Evolutionary conservation across 2,113 vertebrate genomes (phyloP), one percentile per base, ranked within the genome.

Genomic region (Jacana jacana): DNA sequence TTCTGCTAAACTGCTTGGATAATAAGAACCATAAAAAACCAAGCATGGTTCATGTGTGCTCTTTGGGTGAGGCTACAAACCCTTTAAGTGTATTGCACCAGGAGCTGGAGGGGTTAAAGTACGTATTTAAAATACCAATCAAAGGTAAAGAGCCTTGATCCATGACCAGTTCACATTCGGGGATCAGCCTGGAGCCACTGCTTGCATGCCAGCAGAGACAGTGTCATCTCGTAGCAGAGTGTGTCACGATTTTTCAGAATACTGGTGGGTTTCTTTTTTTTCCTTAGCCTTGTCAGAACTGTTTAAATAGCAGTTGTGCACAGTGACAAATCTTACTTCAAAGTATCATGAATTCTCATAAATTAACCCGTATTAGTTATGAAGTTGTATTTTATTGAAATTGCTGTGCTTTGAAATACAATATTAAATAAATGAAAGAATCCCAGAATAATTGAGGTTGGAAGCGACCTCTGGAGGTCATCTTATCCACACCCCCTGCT

Each of bases 141-240:
- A 70, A 77, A 93, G 89, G 64, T 88, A 70, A 88, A 80, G 60
- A 93, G 55, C 80, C 68, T 93, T 88, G 76, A 80, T 94, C 88
- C 68, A 66, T 86, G 79, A 78, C 88, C 65, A 83, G 91, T 49
- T 93, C 68, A 42, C 25, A 22, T 77, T 85, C 13, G 2, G 65
- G 75, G 71, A 79, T 72, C 55, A 83, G 69, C 55, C 64, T 83
- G 48, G 30, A 86, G 65, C 49, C 70, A 60, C 42, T 81, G 39
- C 24, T 51, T 91, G 23, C 1, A 1, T 88, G 69, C 52, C 69
- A 83, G 69, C 57, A 81, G 65, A 90, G 68, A 58, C 4, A 75
- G 51, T 80, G 12, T 70, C 27, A 83, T 93, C 86, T 88, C 86
- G 54, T 76, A 66, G 55, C 82, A 30, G 37, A 24, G 69, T 66